phyloP scores from a whole-genome alignment of 1,140 invertebrate genomes.

The Diploscapter pachys region DNA sequence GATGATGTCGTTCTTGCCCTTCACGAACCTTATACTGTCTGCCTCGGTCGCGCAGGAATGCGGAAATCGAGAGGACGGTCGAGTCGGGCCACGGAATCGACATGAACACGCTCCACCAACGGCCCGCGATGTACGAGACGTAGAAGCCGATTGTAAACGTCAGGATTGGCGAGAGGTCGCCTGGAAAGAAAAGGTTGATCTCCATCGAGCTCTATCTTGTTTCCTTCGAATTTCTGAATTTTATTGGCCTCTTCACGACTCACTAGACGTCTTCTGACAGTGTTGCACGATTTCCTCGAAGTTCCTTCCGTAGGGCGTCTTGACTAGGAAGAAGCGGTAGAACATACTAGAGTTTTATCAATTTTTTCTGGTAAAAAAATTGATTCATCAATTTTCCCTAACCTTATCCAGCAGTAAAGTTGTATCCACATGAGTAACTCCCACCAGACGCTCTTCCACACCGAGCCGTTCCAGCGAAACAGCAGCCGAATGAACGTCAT shows the following conservation, averaged over 20 bases:
- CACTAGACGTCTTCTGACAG: not conserved
- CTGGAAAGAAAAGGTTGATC: not conserved
- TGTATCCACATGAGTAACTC: constrained; percentile 15
- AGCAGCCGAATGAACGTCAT: constrained; percentile 31
- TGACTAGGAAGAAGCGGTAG: no score
- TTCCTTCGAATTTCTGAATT: not conserved
- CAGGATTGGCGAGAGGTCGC: constrained; percentile 5
- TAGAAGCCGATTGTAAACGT: constrained; percentile 21
- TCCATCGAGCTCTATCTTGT: not conserved
- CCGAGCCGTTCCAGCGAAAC: constrained; percentile 36
- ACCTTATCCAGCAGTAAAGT: no score
- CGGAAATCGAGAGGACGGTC: constrained; percentile 17
- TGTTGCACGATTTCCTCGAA: constrained; percentile 15
- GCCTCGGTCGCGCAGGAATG: constrained; percentile 19
- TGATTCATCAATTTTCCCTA: no score
- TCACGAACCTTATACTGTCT: constrained; percentile 4
- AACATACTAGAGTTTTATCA: no score
- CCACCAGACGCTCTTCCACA: constrained; percentile 34
- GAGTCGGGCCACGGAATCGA: constrained; percentile 37
- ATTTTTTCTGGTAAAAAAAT: no score
- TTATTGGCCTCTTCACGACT: no score
- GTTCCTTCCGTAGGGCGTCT: not conserved
- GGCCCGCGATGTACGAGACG: constrained; percentile 2
- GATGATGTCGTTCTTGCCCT: no score
- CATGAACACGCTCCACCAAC: constrained; percentile 36